Percentiles rank a stretch among this genome's conserved stretches.
These are phyloP conservation scores for Papilio dardanus DNA, from an alignment of 1,140 invertebrate genomes.

Conservation along the genomic window DNA sequence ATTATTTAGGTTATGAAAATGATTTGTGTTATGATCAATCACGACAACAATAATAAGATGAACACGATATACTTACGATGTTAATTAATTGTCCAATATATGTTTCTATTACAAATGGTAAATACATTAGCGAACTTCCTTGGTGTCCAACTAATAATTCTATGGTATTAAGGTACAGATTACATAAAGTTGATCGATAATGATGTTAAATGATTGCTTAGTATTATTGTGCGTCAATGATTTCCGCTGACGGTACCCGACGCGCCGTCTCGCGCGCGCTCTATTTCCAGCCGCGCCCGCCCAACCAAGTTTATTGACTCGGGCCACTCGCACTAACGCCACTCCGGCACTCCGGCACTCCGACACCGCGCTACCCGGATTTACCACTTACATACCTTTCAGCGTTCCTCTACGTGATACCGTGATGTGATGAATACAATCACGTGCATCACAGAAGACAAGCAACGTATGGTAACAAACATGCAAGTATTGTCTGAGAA, in stretches of 20 bases:
- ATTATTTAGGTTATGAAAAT: conserved; percentile 8
- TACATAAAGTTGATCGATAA: conserved; percentile 11
- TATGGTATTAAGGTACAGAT: neutral
- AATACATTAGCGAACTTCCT: too few relatives aligned
- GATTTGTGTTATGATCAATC: neutral
- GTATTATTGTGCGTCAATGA: neutral
- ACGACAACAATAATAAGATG: neutral
- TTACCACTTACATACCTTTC: conserved; percentile 55
- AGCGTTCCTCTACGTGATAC: conserved; percentile 19
- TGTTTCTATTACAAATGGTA: neutral
- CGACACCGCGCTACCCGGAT: conserved; percentile 53
- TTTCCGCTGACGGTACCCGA: conserved; percentile 55
- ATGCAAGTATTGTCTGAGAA: too few relatives aligned
- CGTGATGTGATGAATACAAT: conserved; percentile 1
- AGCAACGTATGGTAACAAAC: too few relatives aligned
- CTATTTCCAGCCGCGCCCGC: conserved; percentile 74
- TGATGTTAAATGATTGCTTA: neutral
- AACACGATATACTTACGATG: neutral
- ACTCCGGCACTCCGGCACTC: conserved; percentile 42
- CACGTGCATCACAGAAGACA: conserved; percentile 2
- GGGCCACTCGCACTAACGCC: conserved; percentile 48
- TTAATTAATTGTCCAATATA: neutral
- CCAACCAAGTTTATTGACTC: conserved; percentile 78
- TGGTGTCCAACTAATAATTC: too few relatives aligned
- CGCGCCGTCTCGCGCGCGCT: conserved; percentile 66